Percentiles rank a stretch among this genome's conserved stretches.
Evolutionary conservation across 2,113 vertebrate species (phyloP).

Genomic region (Lanius ludovicianus): DNA sequence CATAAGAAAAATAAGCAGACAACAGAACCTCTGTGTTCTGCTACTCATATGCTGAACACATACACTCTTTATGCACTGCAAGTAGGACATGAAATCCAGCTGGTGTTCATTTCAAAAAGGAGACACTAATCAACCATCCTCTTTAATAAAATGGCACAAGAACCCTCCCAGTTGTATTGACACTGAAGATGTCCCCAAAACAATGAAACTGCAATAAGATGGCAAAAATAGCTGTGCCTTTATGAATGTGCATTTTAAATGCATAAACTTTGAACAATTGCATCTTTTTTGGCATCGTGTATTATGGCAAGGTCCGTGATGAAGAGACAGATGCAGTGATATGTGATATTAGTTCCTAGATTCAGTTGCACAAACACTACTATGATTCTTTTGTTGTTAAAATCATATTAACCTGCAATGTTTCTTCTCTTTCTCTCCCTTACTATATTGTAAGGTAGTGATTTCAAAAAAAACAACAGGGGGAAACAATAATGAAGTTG

Average conservation of each 20-base stretch:
- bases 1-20: neutral
- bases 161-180: neutral
- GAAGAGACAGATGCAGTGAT: neutral
- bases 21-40: neutral
- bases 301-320: neutral
- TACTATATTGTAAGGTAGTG: neutral
- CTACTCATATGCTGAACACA: neutral
- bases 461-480: neutral
- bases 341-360: neutral
- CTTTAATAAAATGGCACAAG: neutral
- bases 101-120: neutral
- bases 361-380: neutral
- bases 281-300: neutral
- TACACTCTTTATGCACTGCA: neutral
- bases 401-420: neutral
- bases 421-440: neutral
- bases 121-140: neutral
- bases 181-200: neutral
- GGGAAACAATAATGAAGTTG: neutral
- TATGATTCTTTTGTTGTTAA: neutral
- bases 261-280: neutral
- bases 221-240: neutral
- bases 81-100: conserved; percentile 2
- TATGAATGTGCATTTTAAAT: neutral
- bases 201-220: neutral